Conservation (phyloP, 2,113 vertebrate genomes). For the Channa argus region DNA sequence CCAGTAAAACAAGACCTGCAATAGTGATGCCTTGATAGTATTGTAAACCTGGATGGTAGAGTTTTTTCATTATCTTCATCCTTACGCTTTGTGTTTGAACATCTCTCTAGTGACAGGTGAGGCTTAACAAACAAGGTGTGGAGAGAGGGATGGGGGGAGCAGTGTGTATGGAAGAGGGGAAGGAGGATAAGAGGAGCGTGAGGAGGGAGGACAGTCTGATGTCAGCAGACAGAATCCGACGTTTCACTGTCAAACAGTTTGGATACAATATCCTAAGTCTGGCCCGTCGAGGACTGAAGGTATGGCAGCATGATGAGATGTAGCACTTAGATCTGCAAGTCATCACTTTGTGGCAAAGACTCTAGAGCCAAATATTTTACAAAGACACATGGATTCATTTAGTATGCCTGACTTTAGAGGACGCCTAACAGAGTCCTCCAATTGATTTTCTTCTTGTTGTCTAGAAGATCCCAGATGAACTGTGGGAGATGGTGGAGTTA, state of each 20-base stretch:
- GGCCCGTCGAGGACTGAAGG: conserved; percentile 88
- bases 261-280: conserved; percentile 86
- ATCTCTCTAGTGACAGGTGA: neutral
- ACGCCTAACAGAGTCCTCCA: neutral
- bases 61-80: too few relatives aligned
- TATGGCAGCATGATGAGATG: neutral
- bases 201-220: conserved; percentile 82
- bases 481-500: conserved; percentile 89
- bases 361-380: too few relatives aligned
- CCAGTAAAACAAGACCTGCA: too few relatives aligned
- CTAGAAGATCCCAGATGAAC: conserved; percentile 84
- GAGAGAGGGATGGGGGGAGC: conserved; percentile 41
- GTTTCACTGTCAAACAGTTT: conserved; percentile 71
- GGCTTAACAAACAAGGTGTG: too few relatives aligned
- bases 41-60: too few relatives aligned
- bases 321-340: too few relatives aligned
- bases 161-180: conserved; percentile 40
- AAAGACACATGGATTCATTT: too few relatives aligned
- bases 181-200: conserved; percentile 47
- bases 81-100: too few relatives aligned
- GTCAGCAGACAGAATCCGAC: conserved; percentile 69
- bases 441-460: neutral
- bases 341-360: too few relatives aligned
- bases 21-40: too few relatives aligned
- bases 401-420: neutral